Evolutionary conservation across 1,140 invertebrate genomes (phyloP).

Genomic region (Sarcophaga peregrina): DNA sequence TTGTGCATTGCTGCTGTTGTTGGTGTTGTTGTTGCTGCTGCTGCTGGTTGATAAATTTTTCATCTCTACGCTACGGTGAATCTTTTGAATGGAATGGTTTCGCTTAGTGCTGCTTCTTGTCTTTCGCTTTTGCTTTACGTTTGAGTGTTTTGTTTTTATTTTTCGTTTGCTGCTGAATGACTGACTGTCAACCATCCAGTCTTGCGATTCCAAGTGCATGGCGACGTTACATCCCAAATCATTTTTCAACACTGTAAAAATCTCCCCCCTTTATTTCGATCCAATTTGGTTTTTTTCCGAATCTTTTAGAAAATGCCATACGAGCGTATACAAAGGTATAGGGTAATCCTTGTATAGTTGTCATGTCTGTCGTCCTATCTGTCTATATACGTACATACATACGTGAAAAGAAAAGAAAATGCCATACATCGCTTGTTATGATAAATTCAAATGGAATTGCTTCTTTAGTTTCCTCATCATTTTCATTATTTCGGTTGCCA

Average conservation of each 20-base stretch:
- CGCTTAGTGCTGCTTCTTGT: background rate
- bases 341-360: no score
- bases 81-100: conserved; percentile 17
- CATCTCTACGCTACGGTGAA: conserved; percentile 20
- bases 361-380: no score
- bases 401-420: background rate
- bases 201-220: background rate
- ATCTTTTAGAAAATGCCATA: background rate
- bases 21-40: background rate
- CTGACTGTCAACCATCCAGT: background rate
- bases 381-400: no score
- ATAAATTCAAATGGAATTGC: conserved; percentile 27
- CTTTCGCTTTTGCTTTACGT: background rate
- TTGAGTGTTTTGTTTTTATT: background rate
- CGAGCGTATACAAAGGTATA: background rate
- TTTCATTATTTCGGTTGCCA: no score
- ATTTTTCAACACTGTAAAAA: conserved; percentile 25
- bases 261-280: background rate
- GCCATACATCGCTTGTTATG: conserved; percentile 14
- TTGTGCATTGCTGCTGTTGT: no score
- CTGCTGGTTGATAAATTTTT: background rate
- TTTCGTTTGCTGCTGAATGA: background rate
- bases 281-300: background rate
- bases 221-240: conserved; percentile 23
- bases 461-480: conserved; percentile 23